Conservation (phyloP, 2,888 invertebrate species). For the Heliconius charithonia region DNA sequence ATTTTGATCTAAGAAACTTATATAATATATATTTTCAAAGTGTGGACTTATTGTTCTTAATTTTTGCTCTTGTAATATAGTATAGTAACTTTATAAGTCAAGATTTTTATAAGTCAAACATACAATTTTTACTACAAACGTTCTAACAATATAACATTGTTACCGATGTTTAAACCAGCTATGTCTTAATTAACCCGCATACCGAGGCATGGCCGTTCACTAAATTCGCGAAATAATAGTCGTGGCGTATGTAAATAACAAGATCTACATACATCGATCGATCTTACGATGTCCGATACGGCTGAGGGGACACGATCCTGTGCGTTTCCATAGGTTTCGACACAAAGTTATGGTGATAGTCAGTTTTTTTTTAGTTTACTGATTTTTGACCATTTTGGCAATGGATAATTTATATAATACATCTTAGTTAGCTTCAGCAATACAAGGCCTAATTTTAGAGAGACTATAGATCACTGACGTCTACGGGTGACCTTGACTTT, state of each 20-base stretch:
- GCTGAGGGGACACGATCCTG: conserved; percentile 51
- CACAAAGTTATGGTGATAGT: conserved; percentile 11
- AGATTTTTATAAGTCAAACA: too few species aligned
- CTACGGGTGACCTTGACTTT: too few species aligned
- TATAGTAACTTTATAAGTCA: too few species aligned
- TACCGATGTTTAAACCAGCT: not conserved
- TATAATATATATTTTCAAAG: too few species aligned
- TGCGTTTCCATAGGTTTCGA: conserved; percentile 37
- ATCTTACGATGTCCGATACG: conserved; percentile 65
- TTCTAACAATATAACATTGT: not conserved
- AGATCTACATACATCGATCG: conserved; percentile 80
- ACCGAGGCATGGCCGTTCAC: conserved; percentile 52
- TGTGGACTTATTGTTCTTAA: too few species aligned
- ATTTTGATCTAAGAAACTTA: too few species aligned
- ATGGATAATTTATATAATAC: too few species aligned
- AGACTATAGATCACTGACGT: too few species aligned
- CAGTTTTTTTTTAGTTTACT: not conserved
- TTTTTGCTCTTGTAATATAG: too few species aligned
- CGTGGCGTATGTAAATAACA: conserved; percentile 75
- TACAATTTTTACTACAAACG: not conserved
- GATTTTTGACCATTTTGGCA: too few species aligned
- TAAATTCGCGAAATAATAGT: conserved; percentile 76
- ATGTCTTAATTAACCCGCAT: conserved; percentile 42
- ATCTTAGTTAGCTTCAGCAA: too few species aligned
- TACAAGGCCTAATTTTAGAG: too few species aligned